Base-by-base conservation (phyloP, 2,113 vertebrate genomes). In the Xiphias gladius region DNA sequence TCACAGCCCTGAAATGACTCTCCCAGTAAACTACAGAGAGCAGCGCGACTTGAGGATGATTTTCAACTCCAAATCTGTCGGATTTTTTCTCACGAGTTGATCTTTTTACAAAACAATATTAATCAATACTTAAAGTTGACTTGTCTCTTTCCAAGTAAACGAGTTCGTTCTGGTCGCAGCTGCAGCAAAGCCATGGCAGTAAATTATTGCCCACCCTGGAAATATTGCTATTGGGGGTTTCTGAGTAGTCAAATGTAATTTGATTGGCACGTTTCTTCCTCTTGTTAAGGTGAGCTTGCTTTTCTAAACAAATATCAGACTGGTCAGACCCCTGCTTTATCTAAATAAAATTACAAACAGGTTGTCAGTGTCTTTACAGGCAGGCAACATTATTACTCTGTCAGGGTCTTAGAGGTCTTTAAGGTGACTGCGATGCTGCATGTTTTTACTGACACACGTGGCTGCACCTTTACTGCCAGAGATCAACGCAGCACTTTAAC, bases 281-380 rank as follows among this genome's bases (percentile, higher is more conserved):
- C 35, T 72, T 72, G 54, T 20, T 14, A 14, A 59, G 55, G 55
- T 73, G 70, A 73, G 46, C 22, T 70, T 37, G 69, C 8, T 19
- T 46, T 59, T 30, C 37, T 26, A 46, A 59, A 59, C 24, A 22
- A 72, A 58, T 72, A 7, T 28, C 71, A 20, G 37, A 26, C n/a
- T 11, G 32, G 13, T n/a, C 69, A 41, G 32, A 24, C n/a, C 17
- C 35, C 69, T 12, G 28, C 9, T 61, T 43, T 1, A 61, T 43
- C 35, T 24, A 39, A 5, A 22, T 61, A 12, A 61, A 43, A 61
- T 48, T 16, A 32, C 57, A 35, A 32, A 50, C 57, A 61, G 32
- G 41, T 32, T 73, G 55, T 32, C 17, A 58, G n/a, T 17, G 54
- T 28, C 54, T 19, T 19, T 2, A 73, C 70, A 20, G 32, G 32